phyloP scores from a whole-genome alignment of 2,113 vertebrate species.

The Meriones unguiculatus region DNA sequence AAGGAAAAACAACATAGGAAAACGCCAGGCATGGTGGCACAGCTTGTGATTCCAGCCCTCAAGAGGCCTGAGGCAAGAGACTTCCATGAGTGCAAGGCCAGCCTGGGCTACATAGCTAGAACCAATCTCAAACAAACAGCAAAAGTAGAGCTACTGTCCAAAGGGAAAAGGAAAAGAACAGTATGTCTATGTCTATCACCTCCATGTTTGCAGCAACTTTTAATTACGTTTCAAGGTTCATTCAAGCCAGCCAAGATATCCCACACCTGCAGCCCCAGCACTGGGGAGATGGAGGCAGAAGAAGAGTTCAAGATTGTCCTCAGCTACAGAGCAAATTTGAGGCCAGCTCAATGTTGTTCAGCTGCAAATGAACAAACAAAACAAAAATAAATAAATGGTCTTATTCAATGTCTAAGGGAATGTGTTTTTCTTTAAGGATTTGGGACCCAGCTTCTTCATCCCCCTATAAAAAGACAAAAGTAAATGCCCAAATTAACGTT shows the following conservation, averaged over 20 bases:
- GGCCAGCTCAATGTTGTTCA: neutral
- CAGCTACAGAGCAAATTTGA: neutral
- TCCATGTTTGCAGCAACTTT: neutral
- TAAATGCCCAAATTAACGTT: neutral
- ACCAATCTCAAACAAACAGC: neutral
- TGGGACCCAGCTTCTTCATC: neutral
- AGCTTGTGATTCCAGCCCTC: neutral
- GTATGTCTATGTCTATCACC: neutral
- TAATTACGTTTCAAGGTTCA: neutral
- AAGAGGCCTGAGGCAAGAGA: neutral
- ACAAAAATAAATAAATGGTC: neutral
- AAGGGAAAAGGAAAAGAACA: neutral
- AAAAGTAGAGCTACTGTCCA: neutral
- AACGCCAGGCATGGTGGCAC: neutral
- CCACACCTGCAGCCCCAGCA: neutral
- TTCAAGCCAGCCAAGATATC: neutral
- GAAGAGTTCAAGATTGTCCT: neutral
- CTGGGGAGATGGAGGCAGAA: neutral
- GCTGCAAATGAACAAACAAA: neutral
- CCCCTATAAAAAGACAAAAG: neutral
- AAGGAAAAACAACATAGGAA: neutral
- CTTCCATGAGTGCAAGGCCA: neutral
- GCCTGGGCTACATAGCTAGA: neutral
- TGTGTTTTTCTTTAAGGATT: neutral
- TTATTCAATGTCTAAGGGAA: conserved; percentile 1